Evolutionary conservation across 1,140 invertebrate species (phyloP), one percentile per base, ranked within the genome.

Genomic region (Drepana arcuata): DNA sequence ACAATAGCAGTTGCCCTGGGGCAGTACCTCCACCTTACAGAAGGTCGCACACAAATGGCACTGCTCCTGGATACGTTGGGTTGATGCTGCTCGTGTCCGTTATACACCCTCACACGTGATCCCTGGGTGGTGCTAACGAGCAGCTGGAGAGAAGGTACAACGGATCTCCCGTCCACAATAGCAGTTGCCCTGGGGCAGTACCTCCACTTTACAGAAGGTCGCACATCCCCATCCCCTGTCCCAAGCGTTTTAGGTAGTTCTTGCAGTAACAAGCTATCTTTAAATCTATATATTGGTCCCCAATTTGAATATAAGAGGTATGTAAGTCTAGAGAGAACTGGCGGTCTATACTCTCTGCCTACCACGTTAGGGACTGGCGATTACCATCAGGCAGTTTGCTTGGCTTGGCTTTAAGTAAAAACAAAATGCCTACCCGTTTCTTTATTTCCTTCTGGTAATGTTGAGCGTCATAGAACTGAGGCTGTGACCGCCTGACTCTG

Each of bases 391-490:
- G 9, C 9, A 4, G 9, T 9, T 21, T 21, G 18, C 9, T 21
- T 21, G 4, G 4, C 4, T 21, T 21, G 18, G 9, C 18, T 9
- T 9, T 5, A 21, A 21, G 18, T 21, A 4, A 4, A 21, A 5
- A 36, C 43, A 23, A 28, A 26, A 40, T 2, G 37, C 48, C 44
- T 14, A 80, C 75, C 34, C 61, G 53, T 42, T 49, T 54, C 31
- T 77, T 77, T 14, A 56, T 51, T 34, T 70, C 58, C 14, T 80
- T 80, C 37, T 85, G 90, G 89, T 83, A 84, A 44, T 93, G 91
- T 50, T 92, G 85, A 5, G 91, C 88, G 84, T 94, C 92, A 51
- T 93, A 94, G 79, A 92, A 94, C 85, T 93, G 91, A 16, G 91
- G 91, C 60, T 93, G 92, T 38, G 91, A 90, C 34, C 92, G 72